Percentiles rank a stretch among this genome's conserved stretches.
Conservation (phyloP, 2,888 invertebrate genomes). For the Piscicola geometra region DNA sequence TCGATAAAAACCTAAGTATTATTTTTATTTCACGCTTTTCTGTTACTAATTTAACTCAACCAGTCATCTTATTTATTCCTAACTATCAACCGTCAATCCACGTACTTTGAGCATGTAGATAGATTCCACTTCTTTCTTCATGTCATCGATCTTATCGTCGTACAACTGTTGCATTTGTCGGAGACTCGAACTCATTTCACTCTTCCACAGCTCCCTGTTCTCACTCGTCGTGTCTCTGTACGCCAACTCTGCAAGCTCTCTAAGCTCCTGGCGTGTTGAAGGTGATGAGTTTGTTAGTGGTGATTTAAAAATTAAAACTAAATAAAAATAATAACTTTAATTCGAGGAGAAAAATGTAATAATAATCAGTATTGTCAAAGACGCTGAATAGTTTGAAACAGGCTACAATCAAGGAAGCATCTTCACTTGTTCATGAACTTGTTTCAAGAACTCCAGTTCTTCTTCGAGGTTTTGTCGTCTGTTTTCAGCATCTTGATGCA, state of each 20-base stretch:
- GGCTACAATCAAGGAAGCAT: background rate
- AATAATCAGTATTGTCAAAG: too few species aligned
- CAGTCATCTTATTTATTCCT: too few species aligned
- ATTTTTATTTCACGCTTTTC: too few species aligned
- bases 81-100: too few species aligned
- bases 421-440: conserved; percentile 57
- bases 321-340: too few species aligned
- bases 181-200: conserved; percentile 58
- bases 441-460: conserved; percentile 59
- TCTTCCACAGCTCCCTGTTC: conserved; percentile 61
- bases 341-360: too few species aligned
- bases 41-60: too few species aligned
- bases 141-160: conserved; percentile 34
- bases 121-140: conserved; percentile 35
- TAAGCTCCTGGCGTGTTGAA: conserved; percentile 54
- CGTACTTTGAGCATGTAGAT: conserved; percentile 33
- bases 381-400: background rate
- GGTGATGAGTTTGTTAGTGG: background rate
- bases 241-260: conserved; percentile 58
- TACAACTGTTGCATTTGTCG: conserved; percentile 56
- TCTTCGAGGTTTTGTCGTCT: conserved; percentile 58
- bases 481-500: conserved; percentile 59
- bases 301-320: too few species aligned
- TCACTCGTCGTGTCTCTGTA: conserved; percentile 59
- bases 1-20: too few species aligned